phyloP scores from a whole-genome alignment of 1,140 invertebrate genomes.

The Artemia franciscana region DNA sequence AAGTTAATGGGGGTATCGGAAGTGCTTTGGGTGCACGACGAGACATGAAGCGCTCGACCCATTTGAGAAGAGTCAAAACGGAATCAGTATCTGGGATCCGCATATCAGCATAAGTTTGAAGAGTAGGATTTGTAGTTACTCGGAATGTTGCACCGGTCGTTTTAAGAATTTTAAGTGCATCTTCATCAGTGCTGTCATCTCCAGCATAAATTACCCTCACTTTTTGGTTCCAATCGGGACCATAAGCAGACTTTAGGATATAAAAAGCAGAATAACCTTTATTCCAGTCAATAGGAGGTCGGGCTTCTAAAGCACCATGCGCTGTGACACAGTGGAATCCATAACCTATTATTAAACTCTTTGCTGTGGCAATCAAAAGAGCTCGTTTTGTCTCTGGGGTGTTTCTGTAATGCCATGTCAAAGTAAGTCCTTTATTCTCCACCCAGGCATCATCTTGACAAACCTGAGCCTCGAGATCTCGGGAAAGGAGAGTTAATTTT shows the following conservation, averaged over 20 bases:
- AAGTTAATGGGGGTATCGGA: too few relatives aligned
- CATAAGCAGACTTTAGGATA: slow-evolving; percentile 19
- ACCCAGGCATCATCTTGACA: slow-evolving; percentile 21
- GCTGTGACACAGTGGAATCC: slow-evolving; percentile 26
- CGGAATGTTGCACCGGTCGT: slow-evolving; percentile 33
- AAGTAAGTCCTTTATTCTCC: slow-evolving; percentile 20
- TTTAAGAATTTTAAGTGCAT: slow-evolving; percentile 19
- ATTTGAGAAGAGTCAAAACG: slow-evolving; percentile 48
- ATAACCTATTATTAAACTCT: slow-evolving; percentile 15
- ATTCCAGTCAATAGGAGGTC: slow-evolving; percentile 21
- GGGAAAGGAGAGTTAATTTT: slow-evolving; percentile 16
- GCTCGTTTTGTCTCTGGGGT: slow-evolving; percentile 12
- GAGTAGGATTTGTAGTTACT: slow-evolving; percentile 16
- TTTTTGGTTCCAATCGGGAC: slow-evolving; percentile 20
- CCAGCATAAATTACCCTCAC: slow-evolving; percentile 21
- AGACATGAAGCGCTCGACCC: slow-evolving; percentile 60
- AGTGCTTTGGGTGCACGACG: too few relatives aligned
- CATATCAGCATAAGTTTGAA: slow-evolving; percentile 18
- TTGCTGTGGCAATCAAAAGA: slow-evolving; percentile 15
- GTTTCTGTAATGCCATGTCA: slow-evolving; percentile 21
- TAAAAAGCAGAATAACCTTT: slow-evolving; percentile 21
- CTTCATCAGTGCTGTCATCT: slow-evolving; percentile 22
- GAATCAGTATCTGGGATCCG: slow-evolving; percentile 18
- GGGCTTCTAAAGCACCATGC: slow-evolving; percentile 20
- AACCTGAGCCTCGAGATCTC: slow-evolving; percentile 24